Evolutionary conservation across 2,888 invertebrate species (phyloP).

Genomic region (Drosophila imparisetae): DNA sequence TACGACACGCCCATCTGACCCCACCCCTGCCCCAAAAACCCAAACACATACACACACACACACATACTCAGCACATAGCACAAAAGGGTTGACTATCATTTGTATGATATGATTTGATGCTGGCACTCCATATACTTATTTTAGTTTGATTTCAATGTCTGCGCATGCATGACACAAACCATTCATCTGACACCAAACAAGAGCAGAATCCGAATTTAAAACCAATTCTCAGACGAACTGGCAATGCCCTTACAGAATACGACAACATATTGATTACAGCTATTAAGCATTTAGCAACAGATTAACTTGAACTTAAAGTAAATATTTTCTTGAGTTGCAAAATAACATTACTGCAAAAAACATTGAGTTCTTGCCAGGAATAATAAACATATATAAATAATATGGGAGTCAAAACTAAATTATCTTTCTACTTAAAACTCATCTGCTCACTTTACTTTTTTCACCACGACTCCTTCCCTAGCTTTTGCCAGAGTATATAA

Average conservation of each 20-base stretch:
- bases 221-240: background rate
- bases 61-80: background rate
- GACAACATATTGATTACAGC: background rate
- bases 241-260: background rate
- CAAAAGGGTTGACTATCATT: conserved; percentile 51
- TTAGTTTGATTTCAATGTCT: conserved; percentile 62
- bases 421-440: no score
- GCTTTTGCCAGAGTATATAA: background rate
- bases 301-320: background rate
- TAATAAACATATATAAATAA: background rate
- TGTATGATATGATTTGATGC: conserved; percentile 43
- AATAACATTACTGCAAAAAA: background rate
- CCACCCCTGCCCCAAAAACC: background rate
- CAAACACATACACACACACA: background rate
- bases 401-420: no score
- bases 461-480: no score
- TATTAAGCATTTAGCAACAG: background rate
- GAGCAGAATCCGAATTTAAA: background rate
- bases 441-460: no score
- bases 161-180: conserved; percentile 69
- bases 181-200: conserved; percentile 59
- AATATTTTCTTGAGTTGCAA: background rate
- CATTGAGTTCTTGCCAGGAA: background rate
- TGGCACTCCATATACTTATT: conserved; percentile 37
- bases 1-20: conserved; percentile 37